Evolutionary conservation across 2,113 vertebrate genomes (phyloP).

Genomic region (Rhinoderma darwinii): DNA sequence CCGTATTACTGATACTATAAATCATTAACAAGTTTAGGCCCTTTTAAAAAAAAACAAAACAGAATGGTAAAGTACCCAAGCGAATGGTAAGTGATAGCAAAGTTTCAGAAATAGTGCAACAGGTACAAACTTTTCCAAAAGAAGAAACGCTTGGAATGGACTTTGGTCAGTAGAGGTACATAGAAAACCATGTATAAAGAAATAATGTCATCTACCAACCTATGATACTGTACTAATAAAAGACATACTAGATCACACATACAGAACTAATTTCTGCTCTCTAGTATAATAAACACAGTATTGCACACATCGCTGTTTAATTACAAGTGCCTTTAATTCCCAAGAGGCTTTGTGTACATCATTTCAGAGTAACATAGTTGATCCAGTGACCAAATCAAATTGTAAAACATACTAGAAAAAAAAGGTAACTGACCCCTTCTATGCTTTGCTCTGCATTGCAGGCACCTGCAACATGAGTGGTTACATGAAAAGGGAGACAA

Average conservation of each 20-base stretch:
- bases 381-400: constrained; percentile 54
- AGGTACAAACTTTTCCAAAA: background rate
- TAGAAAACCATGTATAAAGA: background rate
- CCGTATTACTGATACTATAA: too few species aligned
- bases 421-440: background rate
- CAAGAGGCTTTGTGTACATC: constrained; percentile 46
- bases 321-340: constrained; percentile 59
- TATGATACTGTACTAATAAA: background rate
- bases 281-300: background rate
- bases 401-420: constrained; percentile 53
- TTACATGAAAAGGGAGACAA: constrained; percentile 39
- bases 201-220: background rate
- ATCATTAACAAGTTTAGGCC: too few species aligned
- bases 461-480: constrained; percentile 39
- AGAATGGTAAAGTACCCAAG: too few species aligned
- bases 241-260: too few species aligned
- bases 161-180: background rate
- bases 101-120: too few species aligned
- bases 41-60: too few species aligned
- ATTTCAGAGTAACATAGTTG: constrained; percentile 39
- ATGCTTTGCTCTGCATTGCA: constrained; percentile 39
- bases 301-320: background rate
- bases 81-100: too few species aligned
- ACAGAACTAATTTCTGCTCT: too few species aligned
- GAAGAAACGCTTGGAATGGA: background rate